A percentile compares a stretch with the other conserved stretches of the same genome.
Conservation (phyloP, 2,113 vertebrate species). For the Solea senegalensis region DNA sequence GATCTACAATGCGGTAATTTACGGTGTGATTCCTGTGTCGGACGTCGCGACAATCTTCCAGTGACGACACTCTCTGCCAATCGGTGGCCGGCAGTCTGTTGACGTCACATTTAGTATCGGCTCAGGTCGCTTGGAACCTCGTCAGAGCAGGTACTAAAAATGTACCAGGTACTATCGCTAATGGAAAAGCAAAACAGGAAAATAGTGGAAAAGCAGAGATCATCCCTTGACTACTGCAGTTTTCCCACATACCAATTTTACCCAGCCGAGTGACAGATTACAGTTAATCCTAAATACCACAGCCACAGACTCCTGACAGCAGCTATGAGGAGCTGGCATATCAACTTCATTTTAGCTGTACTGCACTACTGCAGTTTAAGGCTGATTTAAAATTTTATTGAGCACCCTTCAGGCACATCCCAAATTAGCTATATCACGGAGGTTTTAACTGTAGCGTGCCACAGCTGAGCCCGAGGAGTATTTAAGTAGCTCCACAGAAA, state of each 20-base stretch:
- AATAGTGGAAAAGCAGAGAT: not conserved
- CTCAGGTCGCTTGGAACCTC: too few relatives aligned
- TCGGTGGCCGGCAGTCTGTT: too few relatives aligned
- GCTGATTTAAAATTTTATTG: constrained; percentile 50
- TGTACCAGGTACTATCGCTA: too few relatives aligned
- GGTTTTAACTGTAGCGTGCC: constrained; percentile 39
- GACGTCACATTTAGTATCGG: too few relatives aligned
- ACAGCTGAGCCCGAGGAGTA: constrained; percentile 14
- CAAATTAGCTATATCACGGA: constrained; percentile 39
- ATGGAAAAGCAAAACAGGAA: too few relatives aligned
- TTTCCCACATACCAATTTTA: constrained; percentile 39
- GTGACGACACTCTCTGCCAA: too few relatives aligned
- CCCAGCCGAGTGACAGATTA: constrained; percentile 54
- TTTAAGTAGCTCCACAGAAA: not conserved
- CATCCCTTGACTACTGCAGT: constrained; percentile 19
- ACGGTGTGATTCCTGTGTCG: too few relatives aligned
- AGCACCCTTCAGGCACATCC: constrained; percentile 39
- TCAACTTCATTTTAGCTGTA: constrained; percentile 48
- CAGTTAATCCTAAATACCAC: constrained; percentile 63
- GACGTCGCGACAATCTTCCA: too few relatives aligned
- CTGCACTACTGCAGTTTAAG: constrained; percentile 43
- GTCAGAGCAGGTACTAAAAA: too few relatives aligned
- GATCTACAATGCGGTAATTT: too few relatives aligned
- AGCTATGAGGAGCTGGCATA: constrained; percentile 48
- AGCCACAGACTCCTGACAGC: constrained; percentile 48